Percentiles rank a stretch among this genome's conserved stretches.
phyloP scores from a whole-genome alignment of 2,797 vertebrate genomes.

The Aldrovandia affinis region DNA sequence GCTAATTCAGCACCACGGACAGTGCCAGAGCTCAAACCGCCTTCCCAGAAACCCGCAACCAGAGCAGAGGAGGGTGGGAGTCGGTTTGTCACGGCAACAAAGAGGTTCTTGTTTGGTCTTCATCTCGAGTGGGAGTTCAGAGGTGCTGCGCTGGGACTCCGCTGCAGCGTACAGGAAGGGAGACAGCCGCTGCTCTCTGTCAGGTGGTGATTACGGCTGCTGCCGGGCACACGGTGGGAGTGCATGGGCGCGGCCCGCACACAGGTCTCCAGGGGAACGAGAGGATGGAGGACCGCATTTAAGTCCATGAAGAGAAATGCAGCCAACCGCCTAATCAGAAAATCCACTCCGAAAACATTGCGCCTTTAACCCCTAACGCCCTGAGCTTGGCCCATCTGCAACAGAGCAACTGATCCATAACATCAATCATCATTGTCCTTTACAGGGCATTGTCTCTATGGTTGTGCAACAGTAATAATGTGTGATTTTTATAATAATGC shows the following conservation, averaged over 20 bases:
- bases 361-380: not conserved
- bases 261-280: slow-evolving; percentile 31
- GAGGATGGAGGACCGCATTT: not conserved
- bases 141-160: not conserved
- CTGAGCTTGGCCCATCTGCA: not conserved
- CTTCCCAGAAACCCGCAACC: not conserved
- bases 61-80: not conserved
- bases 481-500: too few relatives aligned
- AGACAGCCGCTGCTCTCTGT: too few relatives aligned
- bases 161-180: not conserved
- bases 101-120: slow-evolving; percentile 38
- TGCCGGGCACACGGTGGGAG: slow-evolving; percentile 11
- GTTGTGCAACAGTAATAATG: not conserved
- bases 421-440: not conserved
- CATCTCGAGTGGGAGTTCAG: not conserved
- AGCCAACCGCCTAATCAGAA: not conserved
- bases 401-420: not conserved
- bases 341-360: not conserved
- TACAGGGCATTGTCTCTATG: not conserved
- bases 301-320: not conserved
- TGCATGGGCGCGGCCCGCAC: slow-evolving; percentile 26
- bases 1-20: not conserved
- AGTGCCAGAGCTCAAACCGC: not conserved
- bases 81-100: slow-evolving; percentile 28
- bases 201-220: too few relatives aligned